These are phyloP conservation scores for Ceratosolen solmsi DNA, from an alignment of 1,140 invertebrate species.

Conservation along the genomic window DNA sequence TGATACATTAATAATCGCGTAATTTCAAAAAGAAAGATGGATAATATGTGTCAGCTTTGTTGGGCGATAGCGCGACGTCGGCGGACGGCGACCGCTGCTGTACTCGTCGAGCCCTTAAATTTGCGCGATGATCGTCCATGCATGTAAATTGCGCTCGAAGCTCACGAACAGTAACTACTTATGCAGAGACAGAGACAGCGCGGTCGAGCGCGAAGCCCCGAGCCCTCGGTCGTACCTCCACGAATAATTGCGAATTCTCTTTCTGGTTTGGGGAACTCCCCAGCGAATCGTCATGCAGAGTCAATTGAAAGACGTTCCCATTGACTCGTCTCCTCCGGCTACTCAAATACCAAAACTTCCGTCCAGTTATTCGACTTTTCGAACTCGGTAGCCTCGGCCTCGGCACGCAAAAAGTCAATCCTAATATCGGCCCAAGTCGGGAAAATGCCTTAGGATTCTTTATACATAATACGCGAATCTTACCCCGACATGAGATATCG, in stretches of 20 bases:
- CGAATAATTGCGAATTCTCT: conserved; percentile 62
- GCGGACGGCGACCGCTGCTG: too few relatives aligned
- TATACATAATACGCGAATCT: neutral
- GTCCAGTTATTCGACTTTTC: conserved; percentile 27
- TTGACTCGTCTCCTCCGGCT: conserved; percentile 43
- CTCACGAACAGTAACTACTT: conserved; percentile 27
- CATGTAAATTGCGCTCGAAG: conserved; percentile 30
- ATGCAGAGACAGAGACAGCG: conserved; percentile 35
- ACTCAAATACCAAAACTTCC: conserved; percentile 50
- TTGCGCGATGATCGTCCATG: conserved; percentile 11
- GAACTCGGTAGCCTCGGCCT: neutral
- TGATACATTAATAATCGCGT: too few relatives aligned
- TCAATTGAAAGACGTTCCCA: conserved; percentile 58
- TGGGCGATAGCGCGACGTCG: too few relatives aligned
- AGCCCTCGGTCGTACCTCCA: neutral
- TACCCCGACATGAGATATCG: conserved; percentile 7
- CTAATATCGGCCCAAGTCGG: neutral
- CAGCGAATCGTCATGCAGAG: conserved; percentile 53
- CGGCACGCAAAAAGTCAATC: neutral
- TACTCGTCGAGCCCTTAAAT: conserved; percentile 24
- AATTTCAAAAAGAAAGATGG: too few relatives aligned
- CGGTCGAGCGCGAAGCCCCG: neutral
- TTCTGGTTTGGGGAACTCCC: conserved; percentile 57
- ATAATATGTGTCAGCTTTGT: too few relatives aligned
- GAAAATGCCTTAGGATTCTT: neutral